Evolutionary conservation across 2,113 vertebrate genomes (phyloP).

Genomic region (Euleptes europaea): DNA sequence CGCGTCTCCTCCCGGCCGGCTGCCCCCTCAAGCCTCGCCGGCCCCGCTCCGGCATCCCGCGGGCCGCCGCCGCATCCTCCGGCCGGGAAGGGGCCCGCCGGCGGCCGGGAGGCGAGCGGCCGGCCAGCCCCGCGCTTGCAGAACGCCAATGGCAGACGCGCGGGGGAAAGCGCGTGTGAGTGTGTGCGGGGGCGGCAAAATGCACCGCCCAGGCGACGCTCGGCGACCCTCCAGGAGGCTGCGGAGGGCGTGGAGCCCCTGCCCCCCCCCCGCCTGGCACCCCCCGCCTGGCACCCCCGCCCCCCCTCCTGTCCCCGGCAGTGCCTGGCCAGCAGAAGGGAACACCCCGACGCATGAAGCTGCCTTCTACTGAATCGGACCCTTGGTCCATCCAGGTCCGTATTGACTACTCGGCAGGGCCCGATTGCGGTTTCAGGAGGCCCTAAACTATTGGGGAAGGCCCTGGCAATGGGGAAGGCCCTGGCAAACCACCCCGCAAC

Average conservation of each 20-base stretch:
- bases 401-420: too few relatives aligned
- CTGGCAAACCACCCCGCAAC: too few relatives aligned
- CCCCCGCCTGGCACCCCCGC: constrained; percentile 40
- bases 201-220: neutral
- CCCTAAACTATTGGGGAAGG: too few relatives aligned
- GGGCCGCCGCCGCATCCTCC: constrained; percentile 79
- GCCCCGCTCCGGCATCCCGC: constrained; percentile 76
- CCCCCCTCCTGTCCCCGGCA: constrained; percentile 41
- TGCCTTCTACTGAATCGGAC: too few relatives aligned
- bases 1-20: constrained; percentile 77
- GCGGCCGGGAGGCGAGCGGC: neutral
- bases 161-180: neutral
- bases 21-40: constrained; percentile 75
- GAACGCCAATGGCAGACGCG: constrained; percentile 37
- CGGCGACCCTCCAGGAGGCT: constrained; percentile 23
- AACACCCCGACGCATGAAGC: too few relatives aligned
- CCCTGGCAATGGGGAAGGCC: too few relatives aligned
- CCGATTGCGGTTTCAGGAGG: too few relatives aligned
- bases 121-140: constrained; percentile 53
- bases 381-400: too few relatives aligned
- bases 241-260: constrained; percentile 40
- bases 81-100: neutral
- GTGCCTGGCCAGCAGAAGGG: constrained; percentile 50
- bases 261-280: constrained; percentile 40
- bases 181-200: neutral